Conservation (phyloP, 2,888 invertebrate genomes). For the Eupithecia inturbata region DNA sequence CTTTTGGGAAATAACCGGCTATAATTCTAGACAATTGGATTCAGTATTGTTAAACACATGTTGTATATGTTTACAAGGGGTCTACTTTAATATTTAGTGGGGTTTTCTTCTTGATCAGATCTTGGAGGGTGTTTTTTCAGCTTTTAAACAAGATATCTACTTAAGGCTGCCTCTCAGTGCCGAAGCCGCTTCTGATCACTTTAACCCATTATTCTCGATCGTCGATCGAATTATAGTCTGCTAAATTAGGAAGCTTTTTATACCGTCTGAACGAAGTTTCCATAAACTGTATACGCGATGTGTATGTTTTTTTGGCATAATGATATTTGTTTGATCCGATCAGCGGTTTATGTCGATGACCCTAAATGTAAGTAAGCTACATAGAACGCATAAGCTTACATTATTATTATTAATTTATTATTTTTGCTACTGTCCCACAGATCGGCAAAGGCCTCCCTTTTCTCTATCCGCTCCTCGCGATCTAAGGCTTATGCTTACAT, state of each 20-base stretch:
- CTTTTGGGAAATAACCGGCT: constrained; percentile 12
- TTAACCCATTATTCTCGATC: not conserved
- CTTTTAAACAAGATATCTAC: not conserved
- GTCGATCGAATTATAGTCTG: not conserved
- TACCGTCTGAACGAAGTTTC: too few relatives aligned
- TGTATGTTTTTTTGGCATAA: not conserved
- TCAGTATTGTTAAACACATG: constrained; percentile 2
- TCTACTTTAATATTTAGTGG: not conserved
- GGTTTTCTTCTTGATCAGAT: not conserved
- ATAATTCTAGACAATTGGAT: constrained; percentile 5
- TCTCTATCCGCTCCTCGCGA: too few relatives aligned
- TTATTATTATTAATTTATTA: too few relatives aligned
- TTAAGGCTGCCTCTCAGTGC: too few relatives aligned
- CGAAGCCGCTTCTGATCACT: not conserved
- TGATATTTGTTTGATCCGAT: not conserved
- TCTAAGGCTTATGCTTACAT: too few relatives aligned
- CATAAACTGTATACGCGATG: not conserved
- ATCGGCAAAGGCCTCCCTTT: too few relatives aligned
- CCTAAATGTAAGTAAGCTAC: not conserved
- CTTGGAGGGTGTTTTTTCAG: not conserved
- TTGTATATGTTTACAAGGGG: not conserved
- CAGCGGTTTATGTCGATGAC: not conserved
- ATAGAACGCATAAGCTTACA: not conserved
- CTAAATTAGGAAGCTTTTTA: not conserved
- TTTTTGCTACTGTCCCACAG: too few relatives aligned